Conservation (phyloP, 2,888 invertebrate genomes). For the Spilosoma lubricipeda region DNA sequence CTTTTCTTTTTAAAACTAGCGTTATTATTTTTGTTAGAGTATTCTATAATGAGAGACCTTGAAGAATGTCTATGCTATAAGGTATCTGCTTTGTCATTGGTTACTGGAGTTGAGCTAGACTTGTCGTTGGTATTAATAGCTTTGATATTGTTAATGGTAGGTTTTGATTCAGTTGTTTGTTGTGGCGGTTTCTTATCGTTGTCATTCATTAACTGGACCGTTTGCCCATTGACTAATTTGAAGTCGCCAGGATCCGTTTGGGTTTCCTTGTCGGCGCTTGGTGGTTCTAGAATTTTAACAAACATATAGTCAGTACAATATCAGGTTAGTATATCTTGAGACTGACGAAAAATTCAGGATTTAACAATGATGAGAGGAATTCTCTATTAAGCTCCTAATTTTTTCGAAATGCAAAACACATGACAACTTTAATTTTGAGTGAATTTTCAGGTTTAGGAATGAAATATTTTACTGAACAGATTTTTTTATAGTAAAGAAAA, state of each 20-base stretch:
- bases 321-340: background rate
- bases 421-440: no score
- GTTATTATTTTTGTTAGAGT: constrained; percentile 62
- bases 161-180: constrained; percentile 48
- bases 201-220: constrained; percentile 49
- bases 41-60: constrained; percentile 68
- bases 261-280: constrained; percentile 72
- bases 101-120: constrained; percentile 34
- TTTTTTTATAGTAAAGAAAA: no score
- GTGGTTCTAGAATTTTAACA: constrained; percentile 62
- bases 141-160: constrained; percentile 56
- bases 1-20: constrained; percentile 71
- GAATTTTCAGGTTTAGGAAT: no score
- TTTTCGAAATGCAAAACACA: no score
- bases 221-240: constrained; percentile 72
- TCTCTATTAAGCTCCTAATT: no score
- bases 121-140: constrained; percentile 34
- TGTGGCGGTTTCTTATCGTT: constrained; percentile 51
- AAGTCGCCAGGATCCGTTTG: constrained; percentile 77
- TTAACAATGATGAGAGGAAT: no score
- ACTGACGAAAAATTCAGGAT: background rate
- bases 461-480: no score
- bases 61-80: constrained; percentile 81
- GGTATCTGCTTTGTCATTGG: constrained; percentile 65
- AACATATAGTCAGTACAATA: background rate